These are phyloP conservation scores for Octopus sinensis DNA, from an alignment of 1,140 invertebrate genomes.

Conservation along the genomic window DNA sequence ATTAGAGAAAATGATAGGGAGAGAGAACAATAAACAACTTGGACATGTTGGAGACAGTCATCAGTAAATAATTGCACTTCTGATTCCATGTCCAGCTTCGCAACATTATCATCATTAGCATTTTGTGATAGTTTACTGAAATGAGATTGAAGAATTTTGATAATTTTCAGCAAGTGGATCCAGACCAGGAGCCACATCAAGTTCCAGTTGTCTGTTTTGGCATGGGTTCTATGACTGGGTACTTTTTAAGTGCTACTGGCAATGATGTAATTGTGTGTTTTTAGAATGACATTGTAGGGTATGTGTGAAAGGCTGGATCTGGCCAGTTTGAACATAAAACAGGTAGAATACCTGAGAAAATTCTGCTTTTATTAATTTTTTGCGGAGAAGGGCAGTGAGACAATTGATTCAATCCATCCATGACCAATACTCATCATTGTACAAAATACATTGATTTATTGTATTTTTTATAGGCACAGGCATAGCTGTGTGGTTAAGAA, in stretches of 20 bases:
- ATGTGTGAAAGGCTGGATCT: slow-evolving; percentile 61
- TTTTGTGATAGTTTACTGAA: neutral
- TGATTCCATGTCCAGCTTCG: slow-evolving; percentile 3
- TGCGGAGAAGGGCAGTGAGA: slow-evolving; percentile 29
- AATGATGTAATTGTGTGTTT: too few species aligned
- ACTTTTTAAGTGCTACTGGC: slow-evolving; percentile 55
- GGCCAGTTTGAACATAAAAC: slow-evolving; percentile 62
- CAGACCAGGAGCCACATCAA: slow-evolving; percentile 60
- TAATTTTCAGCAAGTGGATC: slow-evolving; percentile 48
- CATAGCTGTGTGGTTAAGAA: too few species aligned
- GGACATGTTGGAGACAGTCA: slow-evolving; percentile 57
- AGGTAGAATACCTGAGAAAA: slow-evolving; percentile 59
- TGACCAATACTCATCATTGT: slow-evolving; percentile 42
- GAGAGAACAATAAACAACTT: slow-evolving; percentile 57
- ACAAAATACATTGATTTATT: slow-evolving; percentile 16
- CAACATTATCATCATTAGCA: neutral
- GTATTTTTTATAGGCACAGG: too few species aligned
- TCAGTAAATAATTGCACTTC: slow-evolving; percentile 49
- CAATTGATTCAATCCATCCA: slow-evolving; percentile 38
- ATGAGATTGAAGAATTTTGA: neutral
- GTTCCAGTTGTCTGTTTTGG: too few species aligned
- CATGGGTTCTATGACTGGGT: slow-evolving; percentile 55
- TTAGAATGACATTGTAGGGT: too few species aligned
- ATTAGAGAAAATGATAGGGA: too few species aligned
- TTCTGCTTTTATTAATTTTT: slow-evolving; percentile 34